Conservation (phyloP, 2,113 vertebrate genomes). For the Poeciliopsis turrubarensis region DNA sequence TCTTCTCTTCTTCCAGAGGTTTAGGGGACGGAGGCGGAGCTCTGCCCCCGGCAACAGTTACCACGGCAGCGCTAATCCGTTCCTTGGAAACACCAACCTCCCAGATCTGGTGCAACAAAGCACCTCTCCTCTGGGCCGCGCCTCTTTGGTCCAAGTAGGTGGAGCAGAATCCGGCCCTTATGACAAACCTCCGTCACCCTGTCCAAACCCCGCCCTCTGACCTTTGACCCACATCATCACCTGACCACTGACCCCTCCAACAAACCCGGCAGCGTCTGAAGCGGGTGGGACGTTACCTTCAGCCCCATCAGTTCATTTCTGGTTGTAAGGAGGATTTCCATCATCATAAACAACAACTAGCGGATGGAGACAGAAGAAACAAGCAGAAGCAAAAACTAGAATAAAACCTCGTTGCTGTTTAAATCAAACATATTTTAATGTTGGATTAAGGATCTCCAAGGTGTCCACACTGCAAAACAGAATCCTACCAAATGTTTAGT, state of each 20-base stretch:
- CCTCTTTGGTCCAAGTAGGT: slow-evolving; percentile 94
- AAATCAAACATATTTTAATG: no score
- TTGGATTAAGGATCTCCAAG: no score
- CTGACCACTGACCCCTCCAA: neutral
- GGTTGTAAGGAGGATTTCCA: no score
- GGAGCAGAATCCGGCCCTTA: slow-evolving; percentile 27
- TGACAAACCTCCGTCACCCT: neutral
- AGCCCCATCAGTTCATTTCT: no score
- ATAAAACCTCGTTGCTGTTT: no score
- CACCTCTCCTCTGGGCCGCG: slow-evolving; percentile 88
- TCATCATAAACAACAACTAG: no score
- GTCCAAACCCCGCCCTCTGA: neutral
- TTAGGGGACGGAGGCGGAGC: slow-evolving; percentile 88
- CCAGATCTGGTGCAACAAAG: slow-evolving; percentile 97
- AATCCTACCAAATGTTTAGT: no score
- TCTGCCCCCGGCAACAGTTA: slow-evolving; percentile 94
- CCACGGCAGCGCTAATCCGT: slow-evolving; percentile 90
- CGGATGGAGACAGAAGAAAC: no score
- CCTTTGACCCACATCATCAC: neutral
- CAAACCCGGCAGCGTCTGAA: neutral
- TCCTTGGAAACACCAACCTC: slow-evolving; percentile 92
- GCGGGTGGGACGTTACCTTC: no score
- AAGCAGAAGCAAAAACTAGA: no score
- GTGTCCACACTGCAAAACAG: no score
- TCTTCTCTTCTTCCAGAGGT: slow-evolving; percentile 86